Conservation (phyloP, 2,113 vertebrate species). For the Xiphophorus couchianus region DNA sequence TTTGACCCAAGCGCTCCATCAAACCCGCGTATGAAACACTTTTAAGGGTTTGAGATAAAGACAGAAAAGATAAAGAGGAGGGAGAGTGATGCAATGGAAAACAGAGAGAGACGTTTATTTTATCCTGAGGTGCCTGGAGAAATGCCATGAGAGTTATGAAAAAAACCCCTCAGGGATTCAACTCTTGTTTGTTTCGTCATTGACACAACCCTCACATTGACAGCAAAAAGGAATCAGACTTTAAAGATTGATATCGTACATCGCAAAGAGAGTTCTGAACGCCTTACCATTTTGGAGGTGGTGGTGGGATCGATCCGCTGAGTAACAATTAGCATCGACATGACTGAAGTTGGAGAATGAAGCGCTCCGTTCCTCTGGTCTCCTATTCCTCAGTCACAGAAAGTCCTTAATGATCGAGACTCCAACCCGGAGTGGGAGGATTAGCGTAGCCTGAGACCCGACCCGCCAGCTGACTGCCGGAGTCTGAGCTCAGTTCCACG, state of each 20-base stretch:
- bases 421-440: slow-evolving; percentile 47
- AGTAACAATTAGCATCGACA: slow-evolving; percentile 76
- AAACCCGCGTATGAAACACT: slow-evolving; percentile 30
- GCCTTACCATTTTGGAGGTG: slow-evolving; percentile 76
- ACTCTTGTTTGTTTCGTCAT: slow-evolving; percentile 7
- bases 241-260: not conserved
- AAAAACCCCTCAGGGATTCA: slow-evolving; percentile 10
- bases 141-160: slow-evolving; percentile 41
- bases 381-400: slow-evolving; percentile 14
- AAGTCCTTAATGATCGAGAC: slow-evolving; percentile 51
- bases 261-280: too few relatives aligned
- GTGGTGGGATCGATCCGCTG: slow-evolving; percentile 67
- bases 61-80: slow-evolving; percentile 1
- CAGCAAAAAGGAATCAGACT: not conserved
- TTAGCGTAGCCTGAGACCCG: slow-evolving; percentile 29
- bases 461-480: slow-evolving; percentile 22
- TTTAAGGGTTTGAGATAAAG: slow-evolving; percentile 13
- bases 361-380: slow-evolving; percentile 12
- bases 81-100: slow-evolving; percentile 22
- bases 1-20: not conserved
- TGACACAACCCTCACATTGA: slow-evolving; percentile 3
- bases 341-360: slow-evolving; percentile 37
- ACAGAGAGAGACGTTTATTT: slow-evolving; percentile 33
- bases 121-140: slow-evolving; percentile 33
- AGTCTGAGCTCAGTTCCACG: slow-evolving; percentile 38